phyloP scores from a whole-genome alignment of 2,113 vertebrate species.

The Porphyrio hochstetteri region DNA sequence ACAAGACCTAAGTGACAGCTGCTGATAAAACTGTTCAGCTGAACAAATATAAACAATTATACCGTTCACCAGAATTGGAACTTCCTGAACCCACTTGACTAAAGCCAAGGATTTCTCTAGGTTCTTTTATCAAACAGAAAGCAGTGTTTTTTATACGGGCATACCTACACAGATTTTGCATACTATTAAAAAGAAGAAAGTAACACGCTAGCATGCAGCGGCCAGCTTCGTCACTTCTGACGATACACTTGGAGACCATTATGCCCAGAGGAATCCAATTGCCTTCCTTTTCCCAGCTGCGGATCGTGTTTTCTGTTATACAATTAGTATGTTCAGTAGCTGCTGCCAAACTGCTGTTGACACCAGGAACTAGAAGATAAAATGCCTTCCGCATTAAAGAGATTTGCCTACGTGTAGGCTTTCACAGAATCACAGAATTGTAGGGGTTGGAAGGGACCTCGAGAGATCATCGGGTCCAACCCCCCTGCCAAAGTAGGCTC shows the following conservation, averaged over 20 bases:
- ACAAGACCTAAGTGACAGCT: neutral
- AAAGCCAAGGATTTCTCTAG: neutral
- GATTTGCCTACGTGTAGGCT: neutral
- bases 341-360: neutral
- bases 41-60: neutral
- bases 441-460: too few species aligned
- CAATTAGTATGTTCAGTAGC: neutral
- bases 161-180: neutral
- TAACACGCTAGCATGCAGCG: neutral
- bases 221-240: neutral
- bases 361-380: neutral
- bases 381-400: neutral
- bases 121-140: neutral
- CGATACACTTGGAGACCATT: neutral
- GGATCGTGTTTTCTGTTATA: neutral
- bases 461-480: too few species aligned
- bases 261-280: neutral
- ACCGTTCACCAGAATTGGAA: neutral
- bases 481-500: too few species aligned
- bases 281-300: neutral
- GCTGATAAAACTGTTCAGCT: neutral
- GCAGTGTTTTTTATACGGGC: fast-evolving
- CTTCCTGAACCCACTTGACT: neutral
- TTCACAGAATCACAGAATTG: too few species aligned
- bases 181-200: neutral